phyloP scores from a whole-genome alignment of 2,888 invertebrate genomes.

The Ennomos erosarius region DNA sequence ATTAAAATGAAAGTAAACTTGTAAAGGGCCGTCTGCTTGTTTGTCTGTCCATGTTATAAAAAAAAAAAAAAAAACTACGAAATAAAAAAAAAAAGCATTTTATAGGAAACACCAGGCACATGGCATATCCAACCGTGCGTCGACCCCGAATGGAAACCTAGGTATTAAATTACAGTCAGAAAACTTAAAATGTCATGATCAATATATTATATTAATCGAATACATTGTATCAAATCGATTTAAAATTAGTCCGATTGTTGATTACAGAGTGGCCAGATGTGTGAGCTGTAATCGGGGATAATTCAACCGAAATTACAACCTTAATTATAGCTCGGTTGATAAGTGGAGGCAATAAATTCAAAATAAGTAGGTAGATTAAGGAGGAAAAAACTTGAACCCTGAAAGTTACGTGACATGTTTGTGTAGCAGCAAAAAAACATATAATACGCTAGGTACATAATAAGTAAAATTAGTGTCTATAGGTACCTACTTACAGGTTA shows the following conservation, averaged over 20 bases:
- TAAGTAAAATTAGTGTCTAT: no score
- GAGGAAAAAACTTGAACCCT: no score
- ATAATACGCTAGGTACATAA: no score
- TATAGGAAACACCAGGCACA: conserved; percentile 32
- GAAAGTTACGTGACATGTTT: no score
- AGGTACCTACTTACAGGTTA: no score
- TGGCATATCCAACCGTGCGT: conserved; percentile 26
- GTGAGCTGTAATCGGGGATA: conserved; percentile 12
- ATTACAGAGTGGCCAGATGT: conserved; percentile 10
- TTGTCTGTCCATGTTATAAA: no score
- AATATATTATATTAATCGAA: conserved; percentile 6
- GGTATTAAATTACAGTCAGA: conserved; percentile 2
- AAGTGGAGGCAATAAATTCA: no score
- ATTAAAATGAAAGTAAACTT: conserved; percentile 14
- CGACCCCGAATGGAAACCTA: conserved; percentile 23
- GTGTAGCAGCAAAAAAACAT: no score
- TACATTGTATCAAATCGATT: conserved; percentile 20
- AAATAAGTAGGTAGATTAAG: no score
- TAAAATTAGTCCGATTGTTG: conserved; percentile 20
- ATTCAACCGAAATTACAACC: conserved; percentile 11
- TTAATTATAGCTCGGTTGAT: not conserved
- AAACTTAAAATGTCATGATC: conserved; percentile 30
- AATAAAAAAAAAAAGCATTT: conserved; percentile 20
- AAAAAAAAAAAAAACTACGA: no score
- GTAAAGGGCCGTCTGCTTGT: no score